Evolutionary conservation across 2,797 vertebrate genomes (phyloP).

Genomic region (Myotis vivesi): DNA sequence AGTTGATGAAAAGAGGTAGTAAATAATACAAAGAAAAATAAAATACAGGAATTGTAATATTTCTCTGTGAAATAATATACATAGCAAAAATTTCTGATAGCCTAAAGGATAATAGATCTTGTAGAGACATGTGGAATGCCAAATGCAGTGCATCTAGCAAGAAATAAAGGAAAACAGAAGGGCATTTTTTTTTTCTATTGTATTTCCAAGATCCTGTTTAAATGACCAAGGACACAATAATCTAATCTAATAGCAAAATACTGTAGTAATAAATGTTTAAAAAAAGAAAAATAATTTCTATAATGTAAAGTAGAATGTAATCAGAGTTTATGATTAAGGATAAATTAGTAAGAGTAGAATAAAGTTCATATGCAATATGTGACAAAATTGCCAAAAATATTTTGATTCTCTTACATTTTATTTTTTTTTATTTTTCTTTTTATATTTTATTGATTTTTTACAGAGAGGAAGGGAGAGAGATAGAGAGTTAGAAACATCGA

Average conservation of each 20-base stretch:
- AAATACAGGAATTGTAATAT: background rate
- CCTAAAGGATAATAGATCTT: conserved; percentile 20
- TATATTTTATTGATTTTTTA: no score
- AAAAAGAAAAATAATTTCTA: background rate
- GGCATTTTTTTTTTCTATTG: background rate
- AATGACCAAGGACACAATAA: conserved; percentile 20
- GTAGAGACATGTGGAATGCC: conserved; percentile 14
- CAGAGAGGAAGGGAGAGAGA: no score
- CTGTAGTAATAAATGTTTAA: background rate
- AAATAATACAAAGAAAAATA: conserved; percentile 41
- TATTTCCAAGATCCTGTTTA: conserved; percentile 3
- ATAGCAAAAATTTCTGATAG: background rate
- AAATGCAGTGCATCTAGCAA: background rate
- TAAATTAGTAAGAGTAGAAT: background rate
- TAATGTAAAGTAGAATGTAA: background rate
- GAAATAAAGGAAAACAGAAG: conserved; percentile 6
- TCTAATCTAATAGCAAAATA: background rate
- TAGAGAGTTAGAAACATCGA: no score
- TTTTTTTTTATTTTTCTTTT: no score
- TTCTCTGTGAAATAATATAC: conserved; percentile 31
- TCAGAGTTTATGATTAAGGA: background rate
- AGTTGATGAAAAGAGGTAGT: background rate
- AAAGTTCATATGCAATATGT: background rate
- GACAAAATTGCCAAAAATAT: background rate
- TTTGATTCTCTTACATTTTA: background rate